Evolutionary conservation across 2,888 invertebrate species (phyloP).

Genomic region (Eugnorisma glareosa): DNA sequence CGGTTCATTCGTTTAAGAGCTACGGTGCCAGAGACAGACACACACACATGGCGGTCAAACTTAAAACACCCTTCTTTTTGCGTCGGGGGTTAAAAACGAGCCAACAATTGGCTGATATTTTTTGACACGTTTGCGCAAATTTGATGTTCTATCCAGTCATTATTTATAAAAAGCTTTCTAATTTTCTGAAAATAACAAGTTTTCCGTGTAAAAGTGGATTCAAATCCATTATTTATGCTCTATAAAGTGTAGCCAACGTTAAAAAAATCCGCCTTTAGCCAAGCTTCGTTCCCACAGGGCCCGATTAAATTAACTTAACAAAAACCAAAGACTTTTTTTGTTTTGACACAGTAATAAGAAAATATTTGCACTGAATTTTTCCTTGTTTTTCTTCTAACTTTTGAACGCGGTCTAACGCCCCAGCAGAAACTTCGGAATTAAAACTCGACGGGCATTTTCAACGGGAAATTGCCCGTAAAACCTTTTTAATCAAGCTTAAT

Average conservation of each 20-base stretch:
- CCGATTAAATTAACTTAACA: constrained; percentile 17
- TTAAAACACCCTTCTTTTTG: no score
- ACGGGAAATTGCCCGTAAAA: constrained; percentile 48
- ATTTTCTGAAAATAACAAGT: not conserved
- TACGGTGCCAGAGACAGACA: no score
- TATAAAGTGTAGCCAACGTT: not conserved
- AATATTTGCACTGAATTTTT: constrained; percentile 35
- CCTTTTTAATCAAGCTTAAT: constrained; percentile 57
- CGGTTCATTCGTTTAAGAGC: no score
- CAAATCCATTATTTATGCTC: not conserved
- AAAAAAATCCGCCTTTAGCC: not conserved
- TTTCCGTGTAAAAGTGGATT: not conserved
- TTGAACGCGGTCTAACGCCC: constrained; percentile 11
- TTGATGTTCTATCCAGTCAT: no score
- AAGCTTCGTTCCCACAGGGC: not conserved
- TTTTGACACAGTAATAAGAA: constrained; percentile 37
- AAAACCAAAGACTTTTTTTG: constrained; percentile 19
- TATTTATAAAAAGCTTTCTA: no score
- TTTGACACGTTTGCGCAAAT: no score
- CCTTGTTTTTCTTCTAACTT: constrained; percentile 35
- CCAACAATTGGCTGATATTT: no score
- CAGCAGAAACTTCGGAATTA: constrained; percentile 46
- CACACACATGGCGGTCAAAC: no score
- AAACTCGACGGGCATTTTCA: constrained; percentile 32
- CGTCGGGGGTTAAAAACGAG: no score